Evolutionary conservation across 2,113 vertebrate genomes (phyloP).

Genomic region (Asarcornis scutulata): DNA sequence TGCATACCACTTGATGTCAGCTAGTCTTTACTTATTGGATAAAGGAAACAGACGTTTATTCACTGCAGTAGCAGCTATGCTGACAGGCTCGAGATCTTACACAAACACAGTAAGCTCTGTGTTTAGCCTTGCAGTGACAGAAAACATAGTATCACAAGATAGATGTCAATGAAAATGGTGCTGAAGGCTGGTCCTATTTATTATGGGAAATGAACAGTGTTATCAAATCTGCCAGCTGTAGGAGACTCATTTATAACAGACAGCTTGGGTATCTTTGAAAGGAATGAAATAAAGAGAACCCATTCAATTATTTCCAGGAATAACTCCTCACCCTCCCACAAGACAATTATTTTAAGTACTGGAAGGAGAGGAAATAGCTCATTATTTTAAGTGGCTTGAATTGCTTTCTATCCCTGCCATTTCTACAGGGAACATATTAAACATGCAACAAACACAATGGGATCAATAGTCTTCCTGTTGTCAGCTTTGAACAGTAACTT

Average conservation of each 20-base stretch:
- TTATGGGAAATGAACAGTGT: background rate
- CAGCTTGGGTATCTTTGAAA: background rate
- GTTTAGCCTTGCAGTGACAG: slow-evolving; percentile 12
- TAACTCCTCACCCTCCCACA: background rate
- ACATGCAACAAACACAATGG: background rate
- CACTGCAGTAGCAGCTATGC: background rate
- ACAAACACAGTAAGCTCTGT: background rate
- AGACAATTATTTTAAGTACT: slow-evolving; percentile 15
- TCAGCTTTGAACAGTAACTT: background rate
- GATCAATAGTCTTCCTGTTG: background rate
- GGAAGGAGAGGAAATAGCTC: background rate
- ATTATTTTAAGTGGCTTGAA: slow-evolving; percentile 30
- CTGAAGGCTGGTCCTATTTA: slow-evolving; percentile 8
- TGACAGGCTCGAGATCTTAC: background rate
- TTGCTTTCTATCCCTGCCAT: background rate
- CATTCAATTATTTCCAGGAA: slow-evolving; percentile 8
- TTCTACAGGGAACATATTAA: background rate
- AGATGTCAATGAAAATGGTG: background rate
- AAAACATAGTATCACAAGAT: slow-evolving; percentile 1
- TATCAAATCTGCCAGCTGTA: background rate
- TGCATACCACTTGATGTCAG: background rate
- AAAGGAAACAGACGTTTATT: background rate
- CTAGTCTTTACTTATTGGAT: background rate
- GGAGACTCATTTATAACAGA: background rate
- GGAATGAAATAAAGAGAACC: background rate